These are phyloP conservation scores for Heliconius hermathena DNA, from an alignment of 1,140 invertebrate species.

Conservation along the genomic window DNA sequence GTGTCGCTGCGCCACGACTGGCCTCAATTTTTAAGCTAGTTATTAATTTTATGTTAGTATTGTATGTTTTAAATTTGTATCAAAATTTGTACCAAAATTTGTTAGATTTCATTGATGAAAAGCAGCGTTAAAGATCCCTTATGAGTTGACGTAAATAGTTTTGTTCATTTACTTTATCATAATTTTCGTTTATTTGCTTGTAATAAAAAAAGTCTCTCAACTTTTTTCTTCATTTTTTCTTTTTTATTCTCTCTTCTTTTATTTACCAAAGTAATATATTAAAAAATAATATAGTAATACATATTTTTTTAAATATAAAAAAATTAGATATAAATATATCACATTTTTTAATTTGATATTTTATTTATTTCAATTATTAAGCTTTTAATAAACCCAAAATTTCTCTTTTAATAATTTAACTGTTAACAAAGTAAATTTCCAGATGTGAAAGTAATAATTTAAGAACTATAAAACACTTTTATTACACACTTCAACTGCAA, in stretches of 20 bases:
- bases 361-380: too few species aligned
- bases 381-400: background rate
- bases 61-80: too few species aligned
- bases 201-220: background rate
- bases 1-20: too few species aligned
- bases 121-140: too few species aligned
- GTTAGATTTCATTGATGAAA: too few species aligned
- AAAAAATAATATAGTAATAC: background rate
- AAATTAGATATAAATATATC: too few species aligned
- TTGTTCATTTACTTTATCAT: background rate
- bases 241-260: too few species aligned
- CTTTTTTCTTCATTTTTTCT: too few species aligned
- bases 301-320: background rate
- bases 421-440: background rate
- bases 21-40: too few species aligned
- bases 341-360: too few species aligned
- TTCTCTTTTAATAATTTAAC: background rate
- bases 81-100: too few species aligned
- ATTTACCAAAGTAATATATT: background rate
- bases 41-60: too few species aligned
- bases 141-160: background rate
- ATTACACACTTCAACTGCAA: slow-evolving; percentile 24
- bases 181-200: background rate
- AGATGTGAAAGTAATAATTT: slow-evolving; percentile 23
- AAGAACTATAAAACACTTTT: slow-evolving; percentile 20